Evolutionary conservation across 2,888 invertebrate genomes (phyloP).

Genomic region (Drosophila anomalata): DNA sequence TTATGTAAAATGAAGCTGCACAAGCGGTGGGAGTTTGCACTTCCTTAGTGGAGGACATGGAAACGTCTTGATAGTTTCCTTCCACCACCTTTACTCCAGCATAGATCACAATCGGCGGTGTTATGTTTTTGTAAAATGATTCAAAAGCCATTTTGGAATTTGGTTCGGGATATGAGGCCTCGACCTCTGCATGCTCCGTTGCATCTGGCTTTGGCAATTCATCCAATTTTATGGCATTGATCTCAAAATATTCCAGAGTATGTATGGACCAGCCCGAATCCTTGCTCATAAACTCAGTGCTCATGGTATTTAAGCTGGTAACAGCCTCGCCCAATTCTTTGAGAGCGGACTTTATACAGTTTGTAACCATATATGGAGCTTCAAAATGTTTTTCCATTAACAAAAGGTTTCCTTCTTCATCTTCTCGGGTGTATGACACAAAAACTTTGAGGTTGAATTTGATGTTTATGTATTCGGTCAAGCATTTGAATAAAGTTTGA

Average conservation of each 20-base stretch:
- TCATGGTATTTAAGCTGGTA: not conserved
- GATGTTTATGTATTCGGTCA: not conserved
- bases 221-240: not conserved
- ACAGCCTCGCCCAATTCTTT: not conserved
- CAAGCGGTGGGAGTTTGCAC: not conserved
- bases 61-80: not conserved
- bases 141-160: not conserved
- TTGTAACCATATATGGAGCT: not conserved
- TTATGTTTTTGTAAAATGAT: not conserved
- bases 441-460: not conserved
- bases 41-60: not conserved
- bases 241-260: not conserved
- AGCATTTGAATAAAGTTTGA: not conserved
- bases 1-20: slow-evolving; percentile 5
- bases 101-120: slow-evolving; percentile 2
- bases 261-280: not conserved
- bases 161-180: not conserved
- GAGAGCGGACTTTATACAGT: not conserved
- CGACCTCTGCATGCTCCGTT: not conserved
- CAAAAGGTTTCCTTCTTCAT: not conserved
- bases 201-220: not conserved
- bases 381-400: not conserved
- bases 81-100: slow-evolving; percentile 3
- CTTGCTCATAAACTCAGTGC: not conserved
- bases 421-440: not conserved